Evolutionary conservation across 2,113 vertebrate species (phyloP).

Genomic region (Cyrtonyx montezumae): DNA sequence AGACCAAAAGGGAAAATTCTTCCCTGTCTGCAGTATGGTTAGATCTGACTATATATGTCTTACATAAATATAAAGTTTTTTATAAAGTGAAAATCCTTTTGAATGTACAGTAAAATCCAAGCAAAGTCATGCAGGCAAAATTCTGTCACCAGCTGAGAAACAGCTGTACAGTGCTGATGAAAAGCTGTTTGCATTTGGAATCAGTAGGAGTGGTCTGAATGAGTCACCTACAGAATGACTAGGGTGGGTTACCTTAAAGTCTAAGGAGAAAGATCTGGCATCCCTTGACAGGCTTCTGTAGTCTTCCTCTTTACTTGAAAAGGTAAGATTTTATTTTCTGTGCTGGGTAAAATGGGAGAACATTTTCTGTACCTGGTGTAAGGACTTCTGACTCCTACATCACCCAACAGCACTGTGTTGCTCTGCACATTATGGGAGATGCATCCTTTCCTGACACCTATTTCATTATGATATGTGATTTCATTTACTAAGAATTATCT

Average conservation of each 20-base stretch:
- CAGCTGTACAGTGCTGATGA: neutral
- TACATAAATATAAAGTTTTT: neutral
- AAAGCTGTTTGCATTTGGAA: neutral
- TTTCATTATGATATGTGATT: neutral
- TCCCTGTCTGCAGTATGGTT: neutral
- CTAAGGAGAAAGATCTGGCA: neutral
- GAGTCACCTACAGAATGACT: neutral
- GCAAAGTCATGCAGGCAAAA: neutral
- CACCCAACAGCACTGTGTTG: neutral
- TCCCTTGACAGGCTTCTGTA: neutral
- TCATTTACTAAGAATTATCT: conserved; percentile 15
- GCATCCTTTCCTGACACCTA: neutral
- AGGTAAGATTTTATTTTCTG: conserved; percentile 4
- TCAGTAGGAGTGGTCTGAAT: neutral
- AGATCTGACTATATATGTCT: neutral
- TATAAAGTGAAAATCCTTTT: neutral
- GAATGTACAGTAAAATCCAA: neutral
- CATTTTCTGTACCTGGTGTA: neutral
- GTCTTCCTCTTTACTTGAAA: neutral
- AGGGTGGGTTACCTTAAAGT: neutral
- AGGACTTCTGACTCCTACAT: conserved; percentile 5
- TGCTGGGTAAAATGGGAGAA: neutral
- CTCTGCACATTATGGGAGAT: neutral
- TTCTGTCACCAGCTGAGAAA: neutral
- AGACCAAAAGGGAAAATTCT: neutral